Evolutionary conservation across 2,113 vertebrate genomes (phyloP), one percentile per base, ranked within the genome.

Genomic region (Eptatretus burgeri): DNA sequence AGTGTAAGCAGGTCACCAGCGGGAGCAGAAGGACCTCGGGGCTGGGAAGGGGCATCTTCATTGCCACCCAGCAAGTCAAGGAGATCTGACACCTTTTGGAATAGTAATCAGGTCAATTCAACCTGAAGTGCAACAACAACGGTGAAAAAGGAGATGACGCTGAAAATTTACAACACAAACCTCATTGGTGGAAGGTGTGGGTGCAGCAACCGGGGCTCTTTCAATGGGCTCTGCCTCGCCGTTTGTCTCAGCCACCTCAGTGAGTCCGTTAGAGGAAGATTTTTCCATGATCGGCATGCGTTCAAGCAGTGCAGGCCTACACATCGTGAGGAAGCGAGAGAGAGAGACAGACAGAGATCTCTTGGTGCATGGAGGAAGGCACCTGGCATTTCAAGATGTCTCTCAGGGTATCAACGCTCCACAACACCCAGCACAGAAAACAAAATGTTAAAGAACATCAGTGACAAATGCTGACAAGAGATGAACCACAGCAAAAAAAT

Each of bases 261-360:
- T 77, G 66, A 86, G 89, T 64, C 91, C 91, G 68, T 98, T 96
- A 51, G 77, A 75, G 64, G 85, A 78, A 1, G 78, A 75, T 71
- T 95, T 98, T 74, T 96, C 91, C 91, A 98, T 93, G 50, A 98
- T 80, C 62, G 91, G 91, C 91, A 98, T 98, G 74, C 91, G 79
- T 70, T 98, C 91, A 65, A 98, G 77, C 62, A 98, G 77, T 67
- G 91, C 89, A 69, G 88, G 78, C 76, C 91, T 88, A 71, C 14
- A 16, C 13, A 50, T 41, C 13, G 20, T 11, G 52, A 50, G 13
- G 27, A 41, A 41, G 27, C n/a, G n/a, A n/a, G n/a, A n/a, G n/a
- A n/a, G n/a, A n/a, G n/a, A n/a, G n/a, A n/a, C n/a, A 41, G 27
- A 41, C 3, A 3, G 27, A 41, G 7, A 41, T 41, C 3, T 41